Percentiles rank a stretch among this genome's conserved stretches.
These are phyloP conservation scores for Brachyhypopomus occidentalis DNA, from an alignment of 2,113 vertebrate genomes.

Conservation along the genomic window DNA sequence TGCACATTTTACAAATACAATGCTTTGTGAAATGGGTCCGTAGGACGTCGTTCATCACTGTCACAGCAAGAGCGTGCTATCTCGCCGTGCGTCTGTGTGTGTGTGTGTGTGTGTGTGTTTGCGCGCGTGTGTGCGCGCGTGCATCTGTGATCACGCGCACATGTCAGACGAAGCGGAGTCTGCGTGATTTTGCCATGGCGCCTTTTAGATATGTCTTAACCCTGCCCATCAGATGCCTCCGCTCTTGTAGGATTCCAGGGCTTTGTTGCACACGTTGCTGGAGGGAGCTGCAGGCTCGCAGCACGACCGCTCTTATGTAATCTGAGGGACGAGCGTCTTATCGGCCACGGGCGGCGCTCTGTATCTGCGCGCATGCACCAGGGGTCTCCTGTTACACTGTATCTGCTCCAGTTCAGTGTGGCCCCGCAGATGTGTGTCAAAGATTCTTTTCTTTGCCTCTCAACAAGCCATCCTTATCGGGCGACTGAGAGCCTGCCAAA, in stretches of 20 bases:
- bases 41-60: conserved; percentile 53
- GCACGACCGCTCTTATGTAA: conserved; percentile 67
- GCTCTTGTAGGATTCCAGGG: conserved; percentile 52
- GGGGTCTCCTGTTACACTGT: conserved; percentile 62
- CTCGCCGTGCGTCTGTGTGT: conserved; percentile 3
- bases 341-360: conserved; percentile 59
- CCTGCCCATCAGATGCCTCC: conserved; percentile 77
- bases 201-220: conserved; percentile 77
- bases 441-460: conserved; percentile 77
- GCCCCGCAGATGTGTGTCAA: conserved; percentile 65
- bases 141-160: conserved; percentile 47
- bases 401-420: conserved; percentile 73
- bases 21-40: conserved; percentile 41
- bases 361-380: conserved; percentile 61
- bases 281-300: conserved; percentile 52
- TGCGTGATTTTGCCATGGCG: conserved; percentile 74
- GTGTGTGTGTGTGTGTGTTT: conserved; percentile 47
- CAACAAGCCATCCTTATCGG: conserved; percentile 73
- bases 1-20: neutral
- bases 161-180: conserved; percentile 66
- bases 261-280: conserved; percentile 69
- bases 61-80: conserved; percentile 36
- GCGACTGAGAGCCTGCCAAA: conserved; percentile 65
- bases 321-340: conserved; percentile 63
- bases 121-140: conserved; percentile 41